These are phyloP conservation scores for Sisyra nigra DNA, from an alignment of 2,888 invertebrate species.

Conservation along the genomic window DNA sequence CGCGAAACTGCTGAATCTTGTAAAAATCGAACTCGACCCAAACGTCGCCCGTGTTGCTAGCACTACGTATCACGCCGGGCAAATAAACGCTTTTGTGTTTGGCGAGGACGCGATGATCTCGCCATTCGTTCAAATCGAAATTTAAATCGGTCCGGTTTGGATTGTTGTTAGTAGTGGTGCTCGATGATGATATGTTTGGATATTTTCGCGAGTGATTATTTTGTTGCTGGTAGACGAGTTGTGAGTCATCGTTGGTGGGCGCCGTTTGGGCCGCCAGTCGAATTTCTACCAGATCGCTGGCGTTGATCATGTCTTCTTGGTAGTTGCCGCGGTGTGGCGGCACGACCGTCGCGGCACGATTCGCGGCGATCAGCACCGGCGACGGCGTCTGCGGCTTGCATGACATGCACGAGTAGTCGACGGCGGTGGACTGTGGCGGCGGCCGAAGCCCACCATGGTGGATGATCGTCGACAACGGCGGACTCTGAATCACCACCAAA, in stretches of 20 bases:
- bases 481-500: conserved; percentile 25
- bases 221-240: too few species aligned
- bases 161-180: not conserved
- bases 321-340: too few species aligned
- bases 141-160: conserved; percentile 20
- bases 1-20: conserved; percentile 53
- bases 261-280: not conserved
- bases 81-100: conserved; percentile 67
- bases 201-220: conserved; percentile 14
- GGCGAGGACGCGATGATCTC: conserved; percentile 80
- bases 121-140: conserved; percentile 87
- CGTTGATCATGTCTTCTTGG: not conserved
- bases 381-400: conserved; percentile 7
- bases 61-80: conserved; percentile 75
- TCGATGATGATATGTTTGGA: conserved; percentile 17
- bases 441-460: conserved; percentile 24
- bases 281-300: too few species aligned
- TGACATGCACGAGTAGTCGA: conserved; percentile 35
- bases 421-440: conserved; percentile 38
- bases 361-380: conserved; percentile 20
- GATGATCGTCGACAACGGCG: not conserved
- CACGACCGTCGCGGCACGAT: not conserved
- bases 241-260: not conserved
- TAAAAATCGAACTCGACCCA: conserved; percentile 69
- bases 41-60: conserved; percentile 49